These are phyloP conservation scores for Eupithecia exiguata DNA, from an alignment of 2,888 invertebrate genomes.

Conservation along the genomic window DNA sequence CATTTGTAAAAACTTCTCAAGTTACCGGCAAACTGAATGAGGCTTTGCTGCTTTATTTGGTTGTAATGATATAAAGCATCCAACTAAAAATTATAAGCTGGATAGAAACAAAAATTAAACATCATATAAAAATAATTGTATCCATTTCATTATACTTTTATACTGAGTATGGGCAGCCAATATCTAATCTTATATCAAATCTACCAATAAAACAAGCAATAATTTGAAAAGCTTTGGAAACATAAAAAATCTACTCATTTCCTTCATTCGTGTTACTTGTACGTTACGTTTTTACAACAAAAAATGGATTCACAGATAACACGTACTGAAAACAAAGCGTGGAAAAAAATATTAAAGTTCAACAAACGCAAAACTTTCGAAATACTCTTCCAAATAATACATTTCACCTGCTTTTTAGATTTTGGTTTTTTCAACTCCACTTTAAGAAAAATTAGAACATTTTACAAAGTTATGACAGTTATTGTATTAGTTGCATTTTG, in stretches of 20 bases:
- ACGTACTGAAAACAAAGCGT: neutral
- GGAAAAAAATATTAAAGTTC: neutral
- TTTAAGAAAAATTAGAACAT: neutral
- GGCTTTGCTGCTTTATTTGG: too few species aligned
- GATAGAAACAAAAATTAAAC: too few species aligned
- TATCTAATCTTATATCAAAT: too few species aligned
- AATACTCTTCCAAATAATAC: neutral
- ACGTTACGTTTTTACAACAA: neutral
- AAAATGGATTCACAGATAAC: neutral
- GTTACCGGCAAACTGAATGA: too few species aligned
- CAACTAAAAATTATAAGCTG: too few species aligned
- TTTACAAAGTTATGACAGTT: neutral
- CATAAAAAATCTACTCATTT: neutral
- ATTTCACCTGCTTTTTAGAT: neutral
- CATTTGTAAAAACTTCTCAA: too few species aligned
- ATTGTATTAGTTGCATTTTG: neutral
- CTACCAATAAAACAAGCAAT: too few species aligned
- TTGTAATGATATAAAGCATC: too few species aligned
- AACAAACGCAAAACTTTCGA: neutral
- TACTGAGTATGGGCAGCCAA: too few species aligned
- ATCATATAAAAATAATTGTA: too few species aligned
- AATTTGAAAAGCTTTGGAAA: neutral
- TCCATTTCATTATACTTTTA: too few species aligned
- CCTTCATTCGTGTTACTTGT: neutral
- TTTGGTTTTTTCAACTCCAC: slow-evolving; percentile 2